These are phyloP conservation scores for Anguilla anguilla DNA, from an alignment of 2,797 vertebrate species.

Conservation along the genomic window DNA sequence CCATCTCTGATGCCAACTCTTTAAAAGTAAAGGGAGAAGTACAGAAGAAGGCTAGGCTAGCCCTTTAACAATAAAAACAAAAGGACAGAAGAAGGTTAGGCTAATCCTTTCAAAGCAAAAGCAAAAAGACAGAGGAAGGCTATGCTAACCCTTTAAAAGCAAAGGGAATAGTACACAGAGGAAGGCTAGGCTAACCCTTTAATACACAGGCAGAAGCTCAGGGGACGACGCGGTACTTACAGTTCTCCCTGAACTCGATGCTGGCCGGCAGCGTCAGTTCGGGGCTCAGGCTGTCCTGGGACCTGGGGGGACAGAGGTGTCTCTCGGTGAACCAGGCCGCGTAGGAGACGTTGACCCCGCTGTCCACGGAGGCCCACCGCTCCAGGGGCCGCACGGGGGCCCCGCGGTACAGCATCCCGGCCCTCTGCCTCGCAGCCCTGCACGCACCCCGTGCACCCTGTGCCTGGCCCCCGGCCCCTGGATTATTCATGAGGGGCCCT, in stretches of 20 bases:
- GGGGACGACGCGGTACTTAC: constrained; percentile 74
- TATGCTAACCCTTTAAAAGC: not conserved
- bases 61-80: not conserved
- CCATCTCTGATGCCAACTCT: too few relatives aligned
- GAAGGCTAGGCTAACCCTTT: not conserved
- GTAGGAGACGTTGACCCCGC: constrained; percentile 15
- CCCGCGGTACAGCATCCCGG: constrained; percentile 25
- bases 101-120: not conserved
- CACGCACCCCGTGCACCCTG: not conserved
- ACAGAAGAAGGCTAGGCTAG: too few relatives aligned
- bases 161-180: not conserved
- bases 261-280: constrained; percentile 89
- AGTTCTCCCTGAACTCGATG: constrained; percentile 96
- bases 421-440: not conserved
- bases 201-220: not conserved
- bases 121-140: not conserved
- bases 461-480: constrained; percentile 29
- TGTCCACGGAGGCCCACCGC: constrained; percentile 44
- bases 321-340: constrained; percentile 44
- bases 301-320: constrained; percentile 68
- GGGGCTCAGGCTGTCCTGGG: constrained; percentile 80
- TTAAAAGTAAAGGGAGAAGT: too few relatives aligned
- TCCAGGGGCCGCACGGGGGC: constrained; percentile 39
- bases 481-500: constrained; percentile 57
- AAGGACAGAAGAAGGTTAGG: not conserved